Evolutionary conservation across 1,140 invertebrate species (phyloP).

Genomic region (Drosophila serrata): DNA sequence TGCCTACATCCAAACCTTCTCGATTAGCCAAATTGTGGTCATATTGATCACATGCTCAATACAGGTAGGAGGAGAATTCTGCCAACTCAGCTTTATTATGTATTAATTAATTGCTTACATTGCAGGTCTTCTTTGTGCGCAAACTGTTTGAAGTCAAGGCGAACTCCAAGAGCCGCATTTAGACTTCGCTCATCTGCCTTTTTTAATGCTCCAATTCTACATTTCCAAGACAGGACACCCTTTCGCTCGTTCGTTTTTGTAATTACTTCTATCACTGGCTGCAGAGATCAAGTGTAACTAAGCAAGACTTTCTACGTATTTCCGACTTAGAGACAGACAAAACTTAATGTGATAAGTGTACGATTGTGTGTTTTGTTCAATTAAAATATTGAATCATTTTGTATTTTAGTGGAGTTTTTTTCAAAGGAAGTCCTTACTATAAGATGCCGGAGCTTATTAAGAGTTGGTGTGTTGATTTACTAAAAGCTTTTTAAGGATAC

Average conservation of each 20-base stretch:
- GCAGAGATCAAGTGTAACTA: slow-evolving; percentile 70
- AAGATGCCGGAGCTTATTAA: too few species aligned
- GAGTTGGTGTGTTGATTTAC: not conserved
- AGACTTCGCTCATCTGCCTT: slow-evolving; percentile 10
- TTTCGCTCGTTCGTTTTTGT: slow-evolving; percentile 34
- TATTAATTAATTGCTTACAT: not conserved
- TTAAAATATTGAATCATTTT: slow-evolving; percentile 52
- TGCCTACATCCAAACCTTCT: slow-evolving; percentile 94
- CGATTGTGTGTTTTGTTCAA: slow-evolving; percentile 61
- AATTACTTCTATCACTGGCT: slow-evolving; percentile 41
- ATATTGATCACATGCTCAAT: slow-evolving; percentile 90
- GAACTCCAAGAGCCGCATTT: slow-evolving; percentile 75
- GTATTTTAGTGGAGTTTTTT: slow-evolving; percentile 4
- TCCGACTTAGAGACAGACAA: slow-evolving; percentile 39
- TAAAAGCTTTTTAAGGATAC: slow-evolving; percentile 15
- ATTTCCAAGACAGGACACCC: slow-evolving; percentile 42
- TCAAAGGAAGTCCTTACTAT: not conserved
- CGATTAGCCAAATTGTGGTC: slow-evolving; percentile 93
- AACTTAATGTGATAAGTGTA: slow-evolving; percentile 64
- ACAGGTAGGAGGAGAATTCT: slow-evolving; percentile 58
- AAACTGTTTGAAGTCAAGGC: slow-evolving; percentile 93
- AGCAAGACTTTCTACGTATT: slow-evolving; percentile 49
- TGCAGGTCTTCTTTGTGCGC: slow-evolving; percentile 95
- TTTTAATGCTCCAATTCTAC: slow-evolving; percentile 24
- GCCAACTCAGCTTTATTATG: not conserved